Evolutionary conservation across 2,888 invertebrate genomes (phyloP), one percentile per base, ranked within the genome.

Genomic region (Hymenopus coronatus): DNA sequence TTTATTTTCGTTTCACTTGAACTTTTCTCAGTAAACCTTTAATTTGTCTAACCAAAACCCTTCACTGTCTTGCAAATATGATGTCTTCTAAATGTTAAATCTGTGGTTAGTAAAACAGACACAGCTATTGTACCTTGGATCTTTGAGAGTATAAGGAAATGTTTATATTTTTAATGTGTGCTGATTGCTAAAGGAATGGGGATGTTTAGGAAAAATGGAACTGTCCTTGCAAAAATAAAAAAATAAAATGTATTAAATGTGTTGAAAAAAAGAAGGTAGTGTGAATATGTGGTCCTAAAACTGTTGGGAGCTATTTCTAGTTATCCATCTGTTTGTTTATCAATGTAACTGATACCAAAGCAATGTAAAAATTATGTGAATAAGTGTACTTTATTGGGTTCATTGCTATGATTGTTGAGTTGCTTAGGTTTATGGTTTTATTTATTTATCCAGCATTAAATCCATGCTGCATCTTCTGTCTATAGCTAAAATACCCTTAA

Each of bases 301-400:
- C 81, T 87, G 33, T 87, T 86, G 30, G 33, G 14, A 82, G 30
- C 82, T 87, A 87, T 87, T 87, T 40, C 27, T 87, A 82, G 81
- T 87, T 54, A 86, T 86, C 81, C 30, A 82, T 87, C n/a, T 82
- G 70, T 83, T 91, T 92, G 92, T 92, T 93, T 92, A 93, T 93
- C 92, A 92, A 92, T 93, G 93, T 93, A 93, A 93, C 93, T 92
- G 93, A 94, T 93, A 93, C 94, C 94, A 94, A 94, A 94, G 94
- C 93, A 93, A 93, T 93, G 93, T 93, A 89, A 87, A 81, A 81
- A 30, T 87, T 81, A 87, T 70, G 27, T 81, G 70, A 81, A 87
- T 70, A 70, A 70, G 54, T 25, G 54, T 20, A 70, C 54, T 70
- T 70, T 70, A 70, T 70, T 25, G 15, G 54, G 54, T 70, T 70